Evolutionary conservation across 2,113 vertebrate species (phyloP).

Genomic region (Pluvianellus socialis): DNA sequence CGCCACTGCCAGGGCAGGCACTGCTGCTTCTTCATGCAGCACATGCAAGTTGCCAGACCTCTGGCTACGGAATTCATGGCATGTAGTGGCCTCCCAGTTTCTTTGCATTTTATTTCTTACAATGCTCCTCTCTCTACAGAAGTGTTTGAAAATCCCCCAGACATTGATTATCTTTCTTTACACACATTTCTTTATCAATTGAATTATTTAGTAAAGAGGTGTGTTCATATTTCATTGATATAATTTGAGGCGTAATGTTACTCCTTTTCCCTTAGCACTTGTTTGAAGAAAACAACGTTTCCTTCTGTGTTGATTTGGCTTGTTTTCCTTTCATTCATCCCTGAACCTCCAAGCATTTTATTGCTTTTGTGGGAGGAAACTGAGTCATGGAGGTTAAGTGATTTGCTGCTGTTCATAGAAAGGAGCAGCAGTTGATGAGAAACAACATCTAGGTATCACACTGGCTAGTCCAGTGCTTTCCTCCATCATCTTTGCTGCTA

Average conservation of each 20-base stretch:
- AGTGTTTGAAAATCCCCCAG: neutral
- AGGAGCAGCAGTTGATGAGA: neutral
- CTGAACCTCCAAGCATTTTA: neutral
- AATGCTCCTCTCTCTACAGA: neutral
- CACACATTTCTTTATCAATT: slow-evolving; percentile 8
- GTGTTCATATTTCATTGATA: slow-evolving; percentile 36
- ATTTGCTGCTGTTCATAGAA: neutral
- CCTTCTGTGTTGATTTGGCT: neutral
- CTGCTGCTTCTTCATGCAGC: neutral
- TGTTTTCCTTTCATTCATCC: slow-evolving; percentile 3
- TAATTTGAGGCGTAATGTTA: slow-evolving; percentile 16
- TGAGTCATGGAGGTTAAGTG: neutral
- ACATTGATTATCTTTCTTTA: slow-evolving; percentile 30
- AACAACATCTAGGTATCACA: neutral
- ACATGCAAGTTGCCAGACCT: neutral
- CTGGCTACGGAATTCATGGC: neutral
- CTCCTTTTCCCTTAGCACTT: neutral
- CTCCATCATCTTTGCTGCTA: neutral
- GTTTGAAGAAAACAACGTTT: slow-evolving; percentile 12
- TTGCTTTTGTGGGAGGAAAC: neutral
- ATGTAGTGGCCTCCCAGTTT: neutral
- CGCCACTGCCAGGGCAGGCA: fast-evolving
- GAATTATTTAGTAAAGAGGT: slow-evolving; percentile 48
- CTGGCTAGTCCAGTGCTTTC: neutral
- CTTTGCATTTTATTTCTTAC: neutral